Evolutionary conservation across 2,113 vertebrate genomes (phyloP).

Genomic region (Lepidothrix coronata): DNA sequence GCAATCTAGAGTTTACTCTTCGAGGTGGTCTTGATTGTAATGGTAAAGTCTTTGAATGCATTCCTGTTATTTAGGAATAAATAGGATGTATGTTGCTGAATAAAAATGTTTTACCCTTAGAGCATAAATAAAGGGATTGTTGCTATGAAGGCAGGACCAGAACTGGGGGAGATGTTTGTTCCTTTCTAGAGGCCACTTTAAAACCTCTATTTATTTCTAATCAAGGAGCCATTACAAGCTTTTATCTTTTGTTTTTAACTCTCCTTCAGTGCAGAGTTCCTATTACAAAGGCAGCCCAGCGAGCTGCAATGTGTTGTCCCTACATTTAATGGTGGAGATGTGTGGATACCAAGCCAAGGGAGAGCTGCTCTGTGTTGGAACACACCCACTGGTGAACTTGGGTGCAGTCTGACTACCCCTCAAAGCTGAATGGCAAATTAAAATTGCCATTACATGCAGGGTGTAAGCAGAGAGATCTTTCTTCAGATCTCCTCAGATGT

Average conservation of each 20-base stretch:
- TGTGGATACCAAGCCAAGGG: background rate
- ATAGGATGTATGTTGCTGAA: background rate
- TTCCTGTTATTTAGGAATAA: background rate
- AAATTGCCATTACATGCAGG: background rate
- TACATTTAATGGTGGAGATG: background rate
- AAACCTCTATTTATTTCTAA: background rate
- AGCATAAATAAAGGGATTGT: background rate
- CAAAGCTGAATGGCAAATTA: background rate
- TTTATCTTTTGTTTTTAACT: slow-evolving; percentile 10
- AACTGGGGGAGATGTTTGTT: background rate
- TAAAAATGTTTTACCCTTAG: background rate
- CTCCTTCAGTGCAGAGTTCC: background rate
- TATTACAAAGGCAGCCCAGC: background rate
- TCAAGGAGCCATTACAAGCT: slow-evolving; percentile 11
- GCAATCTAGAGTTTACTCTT: background rate
- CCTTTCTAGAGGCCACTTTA: background rate
- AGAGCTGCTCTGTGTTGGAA: background rate
- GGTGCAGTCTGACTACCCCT: background rate
- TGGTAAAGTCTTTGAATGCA: background rate
- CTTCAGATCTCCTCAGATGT: background rate
- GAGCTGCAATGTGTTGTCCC: background rate
- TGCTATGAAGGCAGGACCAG: background rate
- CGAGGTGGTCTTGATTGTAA: background rate
- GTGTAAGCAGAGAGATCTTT: background rate
- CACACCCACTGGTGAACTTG: background rate